These are phyloP conservation scores for Micrastur ruficollis DNA, from an alignment of 2,797 vertebrate genomes.

Conservation along the genomic window DNA sequence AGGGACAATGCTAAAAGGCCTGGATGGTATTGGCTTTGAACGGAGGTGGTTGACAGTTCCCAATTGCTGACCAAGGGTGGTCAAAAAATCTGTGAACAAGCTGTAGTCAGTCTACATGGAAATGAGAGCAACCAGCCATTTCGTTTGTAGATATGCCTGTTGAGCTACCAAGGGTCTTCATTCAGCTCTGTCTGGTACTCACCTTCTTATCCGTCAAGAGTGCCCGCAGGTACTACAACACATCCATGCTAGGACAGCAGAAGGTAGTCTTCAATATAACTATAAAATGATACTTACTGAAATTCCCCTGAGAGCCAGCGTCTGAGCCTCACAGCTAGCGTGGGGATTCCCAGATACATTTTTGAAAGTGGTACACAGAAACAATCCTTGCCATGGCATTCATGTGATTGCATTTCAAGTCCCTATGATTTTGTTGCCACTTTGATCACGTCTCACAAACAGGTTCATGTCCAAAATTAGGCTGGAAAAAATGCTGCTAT, in stretches of 20 bases:
- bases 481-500: neutral
- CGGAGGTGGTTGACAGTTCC: neutral
- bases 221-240: neutral
- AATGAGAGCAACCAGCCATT: neutral
- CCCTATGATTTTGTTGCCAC: neutral
- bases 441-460: neutral
- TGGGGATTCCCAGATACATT: neutral
- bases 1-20: neutral
- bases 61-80: neutral
- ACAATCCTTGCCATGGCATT: neutral
- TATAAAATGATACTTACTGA: accelerated
- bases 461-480: conserved; percentile 29
- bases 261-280: neutral
- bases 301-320: neutral
- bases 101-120: neutral
- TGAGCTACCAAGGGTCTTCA: neutral
- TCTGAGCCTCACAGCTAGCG: neutral
- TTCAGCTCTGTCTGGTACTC: neutral
- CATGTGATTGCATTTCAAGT: neutral
- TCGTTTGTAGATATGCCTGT: neutral
- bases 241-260: neutral
- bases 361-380: neutral
- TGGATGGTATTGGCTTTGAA: neutral
- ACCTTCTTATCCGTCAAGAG: neutral
- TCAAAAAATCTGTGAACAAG: neutral